These are phyloP conservation scores for Chlorops oryzae DNA, from an alignment of 1,140 invertebrate species.

Conservation along the genomic window DNA sequence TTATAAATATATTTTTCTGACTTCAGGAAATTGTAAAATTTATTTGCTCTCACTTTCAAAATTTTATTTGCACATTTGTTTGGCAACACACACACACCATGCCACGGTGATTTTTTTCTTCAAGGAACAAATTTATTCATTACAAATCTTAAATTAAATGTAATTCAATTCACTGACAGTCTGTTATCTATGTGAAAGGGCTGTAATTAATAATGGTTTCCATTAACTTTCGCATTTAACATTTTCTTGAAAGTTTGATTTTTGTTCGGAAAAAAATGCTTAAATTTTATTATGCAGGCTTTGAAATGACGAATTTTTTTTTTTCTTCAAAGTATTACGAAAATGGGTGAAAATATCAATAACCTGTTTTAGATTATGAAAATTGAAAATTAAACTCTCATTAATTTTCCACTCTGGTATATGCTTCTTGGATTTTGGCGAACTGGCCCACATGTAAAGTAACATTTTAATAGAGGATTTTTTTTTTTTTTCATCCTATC, in stretches of 20 bases:
- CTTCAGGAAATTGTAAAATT: too few relatives aligned
- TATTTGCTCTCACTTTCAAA: too few relatives aligned
- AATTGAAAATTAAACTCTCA: background rate
- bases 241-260: background rate
- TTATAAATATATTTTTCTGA: too few relatives aligned
- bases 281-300: background rate
- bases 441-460: too few relatives aligned
- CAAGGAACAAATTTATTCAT: too few relatives aligned
- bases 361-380: background rate
- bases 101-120: background rate
- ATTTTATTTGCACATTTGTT: too few relatives aligned
- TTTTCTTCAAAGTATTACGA: background rate
- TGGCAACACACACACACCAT: too few relatives aligned
- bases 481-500: too few relatives aligned
- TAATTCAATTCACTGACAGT: too few relatives aligned
- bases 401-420: background rate
- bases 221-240: too few relatives aligned
- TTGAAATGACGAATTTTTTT: background rate
- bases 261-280: background rate
- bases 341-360: background rate
- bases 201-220: background rate
- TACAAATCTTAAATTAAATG: too few relatives aligned
- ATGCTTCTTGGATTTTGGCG: background rate
- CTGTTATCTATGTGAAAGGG: background rate
- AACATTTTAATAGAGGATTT: too few relatives aligned